These are phyloP conservation scores for Ophraella communa DNA, from an alignment of 2,888 invertebrate species.

Conservation along the genomic window DNA sequence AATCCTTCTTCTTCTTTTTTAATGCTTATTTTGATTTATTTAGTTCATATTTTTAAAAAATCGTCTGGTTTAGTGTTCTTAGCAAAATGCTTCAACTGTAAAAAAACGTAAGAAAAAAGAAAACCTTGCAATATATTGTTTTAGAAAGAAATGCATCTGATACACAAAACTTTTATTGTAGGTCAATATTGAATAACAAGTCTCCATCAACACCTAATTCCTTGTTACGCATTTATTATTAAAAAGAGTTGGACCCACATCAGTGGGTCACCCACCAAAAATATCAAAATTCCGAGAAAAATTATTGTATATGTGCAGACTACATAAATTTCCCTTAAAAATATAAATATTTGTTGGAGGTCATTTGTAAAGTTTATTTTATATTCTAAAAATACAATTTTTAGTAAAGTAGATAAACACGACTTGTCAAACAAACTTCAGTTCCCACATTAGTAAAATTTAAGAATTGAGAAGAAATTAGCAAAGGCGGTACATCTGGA, in stretches of 20 bases:
- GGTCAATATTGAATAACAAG: not conserved
- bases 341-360: conserved; percentile 40
- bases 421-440: conserved; percentile 36
- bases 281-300: conserved; percentile 35
- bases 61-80: too few species aligned
- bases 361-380: conserved; percentile 37
- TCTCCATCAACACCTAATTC: not conserved
- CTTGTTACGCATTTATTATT: conserved; percentile 22
- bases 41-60: too few species aligned
- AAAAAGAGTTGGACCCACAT: conserved; percentile 22
- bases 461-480: not conserved
- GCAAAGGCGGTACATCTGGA: conserved; percentile 14
- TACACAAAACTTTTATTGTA: too few species aligned
- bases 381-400: conserved; percentile 40
- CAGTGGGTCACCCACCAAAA: conserved; percentile 24
- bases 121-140: not conserved
- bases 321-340: conserved; percentile 35
- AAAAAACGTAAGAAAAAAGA: too few species aligned
- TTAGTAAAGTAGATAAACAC: conserved; percentile 36
- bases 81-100: too few species aligned
- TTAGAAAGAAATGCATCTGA: not conserved
- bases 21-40: too few species aligned
- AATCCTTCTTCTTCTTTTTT: too few species aligned
- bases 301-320: conserved; percentile 33
- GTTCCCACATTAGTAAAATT: conserved; percentile 19